Conservation (phyloP, 1,140 invertebrate species). For the Calliopsis andreniformis region DNA sequence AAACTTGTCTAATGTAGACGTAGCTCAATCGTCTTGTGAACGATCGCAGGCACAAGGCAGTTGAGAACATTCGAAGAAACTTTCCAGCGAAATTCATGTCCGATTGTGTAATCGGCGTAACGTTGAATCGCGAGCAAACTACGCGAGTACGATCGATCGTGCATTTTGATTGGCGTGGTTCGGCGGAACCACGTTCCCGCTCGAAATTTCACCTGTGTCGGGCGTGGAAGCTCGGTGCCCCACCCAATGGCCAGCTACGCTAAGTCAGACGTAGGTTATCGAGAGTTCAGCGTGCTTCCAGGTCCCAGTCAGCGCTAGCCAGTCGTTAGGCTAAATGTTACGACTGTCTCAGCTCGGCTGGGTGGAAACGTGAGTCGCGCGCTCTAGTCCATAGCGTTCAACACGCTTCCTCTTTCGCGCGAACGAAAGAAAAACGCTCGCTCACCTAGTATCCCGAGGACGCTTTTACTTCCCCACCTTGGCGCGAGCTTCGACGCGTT, state of each 20-base stretch:
- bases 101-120: slow-evolving; percentile 4
- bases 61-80: background rate
- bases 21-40: background rate
- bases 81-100: background rate
- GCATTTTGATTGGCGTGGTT: slow-evolving; percentile 14
- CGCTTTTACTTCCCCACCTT: slow-evolving; percentile 55
- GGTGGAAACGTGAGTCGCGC: slow-evolving; percentile 16
- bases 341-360: slow-evolving; percentile 69
- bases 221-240: slow-evolving; percentile 6
- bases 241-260: slow-evolving; percentile 32
- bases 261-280: slow-evolving; percentile 39
- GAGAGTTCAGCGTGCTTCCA: slow-evolving; percentile 64
- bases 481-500: slow-evolving; percentile 18
- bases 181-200: slow-evolving; percentile 8
- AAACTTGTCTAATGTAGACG: too few species aligned
- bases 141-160: background rate
- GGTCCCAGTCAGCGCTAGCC: slow-evolving; percentile 51
- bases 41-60: too few species aligned
- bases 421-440: slow-evolving; percentile 50
- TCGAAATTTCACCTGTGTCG: slow-evolving; percentile 42
- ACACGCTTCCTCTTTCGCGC: slow-evolving; percentile 68
- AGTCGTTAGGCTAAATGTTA: slow-evolving; percentile 70
- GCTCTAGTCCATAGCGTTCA: slow-evolving; percentile 37
- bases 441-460: slow-evolving; percentile 42
- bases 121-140: slow-evolving; percentile 5